phyloP scores from a whole-genome alignment of 2,888 invertebrate species.

The Zaprionus bogoriensis region DNA sequence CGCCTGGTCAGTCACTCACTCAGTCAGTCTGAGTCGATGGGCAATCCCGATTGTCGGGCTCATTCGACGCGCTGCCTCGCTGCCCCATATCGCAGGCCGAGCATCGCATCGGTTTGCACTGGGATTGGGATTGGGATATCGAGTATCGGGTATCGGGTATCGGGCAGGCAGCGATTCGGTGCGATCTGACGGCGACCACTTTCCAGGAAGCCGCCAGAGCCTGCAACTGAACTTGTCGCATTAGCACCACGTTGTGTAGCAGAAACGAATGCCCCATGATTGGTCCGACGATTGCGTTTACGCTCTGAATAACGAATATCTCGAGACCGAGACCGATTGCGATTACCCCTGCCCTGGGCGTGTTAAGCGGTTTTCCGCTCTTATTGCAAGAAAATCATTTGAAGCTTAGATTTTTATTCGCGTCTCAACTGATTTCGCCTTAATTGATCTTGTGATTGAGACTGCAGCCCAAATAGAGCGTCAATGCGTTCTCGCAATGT shows the following conservation, averaged over 20 bases:
- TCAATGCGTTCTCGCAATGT: too few species aligned
- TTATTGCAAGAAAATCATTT: too few species aligned
- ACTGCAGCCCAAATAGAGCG: too few species aligned
- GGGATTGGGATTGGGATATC: background rate
- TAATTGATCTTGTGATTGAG: too few species aligned
- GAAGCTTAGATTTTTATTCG: too few species aligned
- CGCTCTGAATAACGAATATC: constrained; percentile 20
- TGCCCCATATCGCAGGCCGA: constrained; percentile 38
- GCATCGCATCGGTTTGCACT: constrained; percentile 18
- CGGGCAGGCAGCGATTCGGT: background rate
- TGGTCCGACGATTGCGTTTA: constrained; percentile 2
- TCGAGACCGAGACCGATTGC: background rate
- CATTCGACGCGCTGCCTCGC: constrained; percentile 53
- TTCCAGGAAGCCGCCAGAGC: constrained; percentile 40
- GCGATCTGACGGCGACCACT: constrained; percentile 12
- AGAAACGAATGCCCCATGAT: constrained; percentile 38
- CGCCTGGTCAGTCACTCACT: constrained; percentile 18
- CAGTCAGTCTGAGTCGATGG: constrained; percentile 35
- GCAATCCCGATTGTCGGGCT: constrained; percentile 30
- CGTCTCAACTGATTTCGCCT: too few species aligned
- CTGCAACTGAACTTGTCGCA: constrained; percentile 64
- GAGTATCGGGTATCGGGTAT: background rate
- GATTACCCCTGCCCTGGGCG: too few species aligned
- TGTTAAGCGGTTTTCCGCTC: too few species aligned
- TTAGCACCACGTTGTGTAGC: constrained; percentile 60